These are phyloP conservation scores for Poeciliopsis turneri DNA, from an alignment of 2,797 vertebrate genomes.

Conservation along the genomic window DNA sequence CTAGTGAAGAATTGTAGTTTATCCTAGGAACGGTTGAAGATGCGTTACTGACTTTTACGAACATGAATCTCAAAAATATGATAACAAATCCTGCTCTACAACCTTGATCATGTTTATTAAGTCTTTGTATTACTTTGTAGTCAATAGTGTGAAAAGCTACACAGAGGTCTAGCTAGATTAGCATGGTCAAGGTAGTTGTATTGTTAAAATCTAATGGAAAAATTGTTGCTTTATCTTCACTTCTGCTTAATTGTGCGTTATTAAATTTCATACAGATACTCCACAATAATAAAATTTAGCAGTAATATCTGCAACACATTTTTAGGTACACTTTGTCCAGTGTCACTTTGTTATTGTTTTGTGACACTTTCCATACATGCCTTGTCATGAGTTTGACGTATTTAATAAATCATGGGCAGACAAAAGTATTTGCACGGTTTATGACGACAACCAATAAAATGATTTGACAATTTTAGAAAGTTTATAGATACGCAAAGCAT, in stretches of 20 bases:
- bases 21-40: background rate
- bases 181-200: background rate
- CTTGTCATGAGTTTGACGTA: background rate
- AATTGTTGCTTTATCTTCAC: background rate
- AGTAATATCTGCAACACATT: background rate
- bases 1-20: background rate
- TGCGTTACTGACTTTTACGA: background rate
- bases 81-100: background rate
- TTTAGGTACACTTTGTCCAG: background rate
- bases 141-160: background rate
- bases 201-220: background rate
- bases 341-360: background rate
- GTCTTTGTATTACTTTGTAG: background rate
- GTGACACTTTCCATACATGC: background rate
- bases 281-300: background rate
- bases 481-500: no score
- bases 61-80: background rate
- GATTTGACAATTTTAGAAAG: conserved; percentile 11
- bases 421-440: background rate
- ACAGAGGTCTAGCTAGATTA: background rate
- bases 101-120: background rate
- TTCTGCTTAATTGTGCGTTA: background rate
- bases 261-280: background rate
- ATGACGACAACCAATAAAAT: conserved; percentile 9
- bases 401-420: background rate